phyloP scores from a whole-genome alignment of 2,113 vertebrate genomes.

The Heteronetta atricapilla region DNA sequence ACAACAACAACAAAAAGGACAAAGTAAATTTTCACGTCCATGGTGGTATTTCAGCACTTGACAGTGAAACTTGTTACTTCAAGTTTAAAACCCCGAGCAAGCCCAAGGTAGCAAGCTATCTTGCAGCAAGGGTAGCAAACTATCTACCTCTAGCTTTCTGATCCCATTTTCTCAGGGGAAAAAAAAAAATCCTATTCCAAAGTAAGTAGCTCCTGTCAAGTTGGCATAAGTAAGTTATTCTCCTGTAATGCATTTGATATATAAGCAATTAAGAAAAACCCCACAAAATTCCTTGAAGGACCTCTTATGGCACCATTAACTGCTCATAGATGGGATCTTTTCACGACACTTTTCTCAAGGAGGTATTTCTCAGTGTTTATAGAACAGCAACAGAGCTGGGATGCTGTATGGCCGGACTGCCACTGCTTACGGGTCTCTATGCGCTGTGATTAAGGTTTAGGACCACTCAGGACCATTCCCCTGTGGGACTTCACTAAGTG shows the following conservation, averaged over 20 bases:
- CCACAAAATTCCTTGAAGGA: background rate
- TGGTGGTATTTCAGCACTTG: background rate
- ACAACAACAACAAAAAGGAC: background rate
- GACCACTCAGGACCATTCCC: rapidly evolving
- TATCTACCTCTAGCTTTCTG: background rate
- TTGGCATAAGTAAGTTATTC: rapidly evolving
- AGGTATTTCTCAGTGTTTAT: background rate
- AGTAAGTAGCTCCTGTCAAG: background rate
- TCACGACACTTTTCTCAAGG: background rate
- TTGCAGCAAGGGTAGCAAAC: background rate
- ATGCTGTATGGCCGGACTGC: rapidly evolving
- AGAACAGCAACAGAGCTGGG: rapidly evolving
- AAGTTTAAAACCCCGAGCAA: background rate
- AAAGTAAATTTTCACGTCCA: background rate
- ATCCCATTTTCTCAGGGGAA: background rate
- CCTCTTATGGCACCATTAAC: rapidly evolving
- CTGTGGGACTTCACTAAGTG: background rate
- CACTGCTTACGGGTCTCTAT: background rate
- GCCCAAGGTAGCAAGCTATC: background rate
- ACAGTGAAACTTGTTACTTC: background rate
- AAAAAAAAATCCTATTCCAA: background rate
- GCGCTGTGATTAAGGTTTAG: no score
- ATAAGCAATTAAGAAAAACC: background rate
- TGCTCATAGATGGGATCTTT: background rate
- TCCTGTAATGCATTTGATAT: background rate